phyloP scores from a whole-genome alignment of 2,113 vertebrate genomes.

The Chaenocephalus aceratus region DNA sequence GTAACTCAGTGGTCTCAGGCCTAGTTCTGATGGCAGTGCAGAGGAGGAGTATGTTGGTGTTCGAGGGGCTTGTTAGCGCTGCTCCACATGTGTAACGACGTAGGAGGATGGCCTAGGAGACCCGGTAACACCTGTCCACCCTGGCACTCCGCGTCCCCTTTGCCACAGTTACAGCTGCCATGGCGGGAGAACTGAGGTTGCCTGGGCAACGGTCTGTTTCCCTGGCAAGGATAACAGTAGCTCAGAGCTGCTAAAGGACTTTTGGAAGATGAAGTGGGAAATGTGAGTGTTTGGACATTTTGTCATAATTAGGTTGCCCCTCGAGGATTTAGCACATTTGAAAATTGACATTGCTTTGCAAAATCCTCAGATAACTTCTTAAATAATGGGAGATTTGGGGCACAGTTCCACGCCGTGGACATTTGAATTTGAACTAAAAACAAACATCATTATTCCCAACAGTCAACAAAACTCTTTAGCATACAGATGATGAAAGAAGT shows the following conservation, averaged over 20 bases:
- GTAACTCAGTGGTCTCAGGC: conserved; percentile 52
- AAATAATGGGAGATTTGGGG: conserved; percentile 47
- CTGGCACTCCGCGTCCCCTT: conserved; percentile 59
- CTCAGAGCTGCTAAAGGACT: conserved; percentile 62
- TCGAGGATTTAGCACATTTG: conserved; percentile 63
- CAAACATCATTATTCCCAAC: conserved; percentile 5
- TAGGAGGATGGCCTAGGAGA: conserved; percentile 35
- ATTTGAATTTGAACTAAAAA: conserved; percentile 43
- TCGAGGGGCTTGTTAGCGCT: conserved; percentile 61
- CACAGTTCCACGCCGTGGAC: conserved; percentile 15
- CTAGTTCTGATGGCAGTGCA: conserved; percentile 13
- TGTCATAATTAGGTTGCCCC: conserved; percentile 69
- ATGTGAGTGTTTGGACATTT: conserved; percentile 70
- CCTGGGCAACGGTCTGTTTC: conserved; percentile 67
- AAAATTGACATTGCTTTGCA: conserved; percentile 51
- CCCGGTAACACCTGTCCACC: conserved; percentile 71
- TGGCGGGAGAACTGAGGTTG: conserved; percentile 64
- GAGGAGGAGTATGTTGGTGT: conserved; percentile 25
- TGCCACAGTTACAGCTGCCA: conserved; percentile 69
- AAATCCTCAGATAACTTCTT: conserved; percentile 38
- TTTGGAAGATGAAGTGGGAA: conserved; percentile 62
- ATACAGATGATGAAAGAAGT: conserved; percentile 4
- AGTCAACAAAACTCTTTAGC: conserved; percentile 13
- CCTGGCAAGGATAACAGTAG: conserved; percentile 67
- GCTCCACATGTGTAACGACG: conserved; percentile 65